phyloP scores from a whole-genome alignment of 2,888 invertebrate genomes.

The Yponomeuta sedellus region DNA sequence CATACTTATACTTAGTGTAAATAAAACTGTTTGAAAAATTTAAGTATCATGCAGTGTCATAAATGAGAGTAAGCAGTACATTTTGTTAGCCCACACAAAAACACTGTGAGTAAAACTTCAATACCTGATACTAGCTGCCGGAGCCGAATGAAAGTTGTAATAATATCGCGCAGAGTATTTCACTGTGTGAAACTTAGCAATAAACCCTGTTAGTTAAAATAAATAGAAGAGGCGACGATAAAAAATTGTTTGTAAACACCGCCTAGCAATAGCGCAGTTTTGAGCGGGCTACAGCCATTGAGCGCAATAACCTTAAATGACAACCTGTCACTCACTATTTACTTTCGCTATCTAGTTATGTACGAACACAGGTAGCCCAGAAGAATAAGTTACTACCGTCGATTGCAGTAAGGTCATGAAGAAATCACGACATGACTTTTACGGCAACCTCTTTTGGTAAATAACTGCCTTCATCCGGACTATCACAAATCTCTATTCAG shows the following conservation, averaged over 20 bases:
- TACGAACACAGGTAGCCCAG: not conserved
- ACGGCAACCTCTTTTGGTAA: not conserved
- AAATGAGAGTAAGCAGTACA: not conserved
- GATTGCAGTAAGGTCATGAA: not conserved
- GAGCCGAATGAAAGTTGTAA: not conserved
- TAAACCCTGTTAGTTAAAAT: not conserved
- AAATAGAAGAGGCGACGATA: not conserved
- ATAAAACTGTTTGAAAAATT: too few relatives aligned
- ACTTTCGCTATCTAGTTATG: not conserved
- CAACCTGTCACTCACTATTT: not conserved
- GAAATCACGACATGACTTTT: not conserved
- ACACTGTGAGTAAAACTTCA: not conserved
- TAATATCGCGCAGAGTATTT: not conserved
- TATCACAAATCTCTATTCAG: not conserved
- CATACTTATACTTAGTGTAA: not conserved
- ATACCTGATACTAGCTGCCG: not conserved
- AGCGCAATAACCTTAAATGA: not conserved
- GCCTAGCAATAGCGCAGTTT: not conserved
- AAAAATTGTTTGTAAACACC: not conserved
- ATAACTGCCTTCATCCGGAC: not conserved
- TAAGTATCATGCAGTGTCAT: not conserved
- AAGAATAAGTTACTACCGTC: not conserved
- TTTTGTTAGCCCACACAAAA: not conserved
- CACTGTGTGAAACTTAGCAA: not conserved
- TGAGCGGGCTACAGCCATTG: not conserved